phyloP scores from a whole-genome alignment of 2,888 invertebrate species.

The Hirtodrosophila duncani region DNA sequence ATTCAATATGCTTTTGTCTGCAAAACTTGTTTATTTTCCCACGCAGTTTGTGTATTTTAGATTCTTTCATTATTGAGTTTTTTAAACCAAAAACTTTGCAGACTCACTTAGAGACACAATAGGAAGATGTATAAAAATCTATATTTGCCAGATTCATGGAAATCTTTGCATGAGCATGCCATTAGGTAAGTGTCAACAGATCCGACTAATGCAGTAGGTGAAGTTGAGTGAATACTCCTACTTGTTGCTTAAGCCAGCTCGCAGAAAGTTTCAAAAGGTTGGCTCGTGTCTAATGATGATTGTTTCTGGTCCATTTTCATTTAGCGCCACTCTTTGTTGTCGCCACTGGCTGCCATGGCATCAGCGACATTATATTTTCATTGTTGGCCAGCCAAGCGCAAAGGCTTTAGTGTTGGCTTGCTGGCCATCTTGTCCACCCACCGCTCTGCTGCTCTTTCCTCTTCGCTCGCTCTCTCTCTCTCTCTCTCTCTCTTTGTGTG shows the following conservation, averaged over 20 bases:
- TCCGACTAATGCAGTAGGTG: no score
- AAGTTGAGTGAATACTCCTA: conserved; percentile 9
- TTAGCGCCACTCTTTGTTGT: conserved; percentile 43
- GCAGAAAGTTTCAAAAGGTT: conserved; percentile 26
- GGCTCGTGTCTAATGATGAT: conserved; percentile 60
- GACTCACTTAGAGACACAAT: no score
- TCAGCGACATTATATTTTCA: conserved; percentile 60
- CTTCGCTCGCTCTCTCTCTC: not conserved
- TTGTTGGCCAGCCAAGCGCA: conserved; percentile 70
- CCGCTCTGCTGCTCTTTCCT: no score
- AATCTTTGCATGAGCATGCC: no score
- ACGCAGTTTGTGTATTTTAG: no score
- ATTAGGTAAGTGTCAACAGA: no score
- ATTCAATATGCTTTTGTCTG: no score
- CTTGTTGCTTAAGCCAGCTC: conserved; percentile 49
- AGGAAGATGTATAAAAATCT: no score
- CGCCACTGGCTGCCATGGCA: conserved; percentile 5
- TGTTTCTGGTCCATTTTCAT: conserved; percentile 64
- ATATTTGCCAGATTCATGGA: no score
- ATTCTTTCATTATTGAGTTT: no score
- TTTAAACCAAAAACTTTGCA: no score
- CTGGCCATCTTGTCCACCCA: not conserved
- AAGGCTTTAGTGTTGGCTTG: conserved; percentile 31
- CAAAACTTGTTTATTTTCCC: no score
- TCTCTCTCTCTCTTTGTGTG: conserved; percentile 11